Evolutionary conservation across 2,113 vertebrate genomes (phyloP), one percentile per base, ranked within the genome.

Genomic region (Pandion haliaetus): DNA sequence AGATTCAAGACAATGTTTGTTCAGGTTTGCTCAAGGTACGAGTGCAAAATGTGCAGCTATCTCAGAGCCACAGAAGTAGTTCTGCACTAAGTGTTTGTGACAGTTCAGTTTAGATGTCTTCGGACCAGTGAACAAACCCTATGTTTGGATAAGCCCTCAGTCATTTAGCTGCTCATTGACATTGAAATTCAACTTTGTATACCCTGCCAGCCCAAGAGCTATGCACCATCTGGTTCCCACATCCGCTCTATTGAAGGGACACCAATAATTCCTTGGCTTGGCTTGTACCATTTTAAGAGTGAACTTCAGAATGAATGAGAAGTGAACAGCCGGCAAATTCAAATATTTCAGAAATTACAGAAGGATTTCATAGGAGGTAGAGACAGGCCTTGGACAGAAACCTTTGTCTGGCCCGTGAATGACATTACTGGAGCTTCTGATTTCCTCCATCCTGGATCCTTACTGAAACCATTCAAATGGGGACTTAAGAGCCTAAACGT

Each of bases 131-230:
- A 61, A 73, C 58, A 8, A 52, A 82, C 78, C 10, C 42, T 26
- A 81, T 57, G 29, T 47, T 76, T 34, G 61, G 81, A 80, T 54
- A 87, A 94, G 93, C 90, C 93, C 66, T 96, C 90, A 77, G 90
- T 24, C 92, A 38, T 91, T 95, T 65, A 69, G 90, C 95, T 96
- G 95, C 90, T 97, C 95, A 93, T 4, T 96, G 95, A 96, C 96
- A 97, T 95, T 96, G 95, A 93, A 96, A 91, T 94, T 84, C 83
- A 95, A 17, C 83, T 71, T 69, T 84, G 81, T 36, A 10, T 38
- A 16, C 88, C 66, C 72, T 91, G 95, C 86, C 96, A 95, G 93
- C 95, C 95, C 96, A 54, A 50, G 88, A 92, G 97, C 91, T 36
- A 61, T 12, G 88, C 47, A 61, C 95, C 96, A 94, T 92, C 91